Percentiles rank a stretch among this genome's conserved stretches.
phyloP scores from a whole-genome alignment of 2,113 vertebrate species.

The Lampris megalopsis region DNA sequence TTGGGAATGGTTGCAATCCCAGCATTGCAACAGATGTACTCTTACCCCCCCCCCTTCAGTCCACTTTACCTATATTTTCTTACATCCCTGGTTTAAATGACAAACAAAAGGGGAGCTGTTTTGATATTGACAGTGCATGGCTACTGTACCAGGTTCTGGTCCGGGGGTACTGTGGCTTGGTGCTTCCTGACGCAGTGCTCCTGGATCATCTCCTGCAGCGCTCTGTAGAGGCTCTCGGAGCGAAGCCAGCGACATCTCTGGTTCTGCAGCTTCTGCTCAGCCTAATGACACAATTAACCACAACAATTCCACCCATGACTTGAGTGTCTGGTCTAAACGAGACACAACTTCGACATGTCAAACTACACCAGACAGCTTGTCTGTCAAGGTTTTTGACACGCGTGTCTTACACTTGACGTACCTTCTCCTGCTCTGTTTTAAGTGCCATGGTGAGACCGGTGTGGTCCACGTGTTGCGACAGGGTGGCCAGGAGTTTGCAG shows the following conservation, averaged over 20 bases:
- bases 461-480: slow-evolving; percentile 83
- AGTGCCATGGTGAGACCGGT: slow-evolving; percentile 81
- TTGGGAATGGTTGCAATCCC: too few relatives aligned
- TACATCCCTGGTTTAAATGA: too few relatives aligned
- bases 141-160: slow-evolving; percentile 81
- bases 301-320: too few relatives aligned
- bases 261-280: slow-evolving; percentile 80
- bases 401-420: slow-evolving; percentile 35
- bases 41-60: too few relatives aligned
- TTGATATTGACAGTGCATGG: not conserved
- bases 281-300: slow-evolving; percentile 56
- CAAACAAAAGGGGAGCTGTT: too few relatives aligned
- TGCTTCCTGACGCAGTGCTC: slow-evolving; percentile 81
- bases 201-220: slow-evolving; percentile 85
- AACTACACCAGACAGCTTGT: too few relatives aligned
- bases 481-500: slow-evolving; percentile 82
- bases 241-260: slow-evolving; percentile 83
- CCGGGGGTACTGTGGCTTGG: slow-evolving; percentile 64
- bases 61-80: too few relatives aligned
- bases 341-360: too few relatives aligned
- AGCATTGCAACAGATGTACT: too few relatives aligned
- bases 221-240: slow-evolving; percentile 79
- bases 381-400: too few relatives aligned
- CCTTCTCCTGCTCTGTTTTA: slow-evolving; percentile 84
- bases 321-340: too few relatives aligned